phyloP scores from a whole-genome alignment of 2,113 vertebrate genomes.

The Indri indri region DNA sequence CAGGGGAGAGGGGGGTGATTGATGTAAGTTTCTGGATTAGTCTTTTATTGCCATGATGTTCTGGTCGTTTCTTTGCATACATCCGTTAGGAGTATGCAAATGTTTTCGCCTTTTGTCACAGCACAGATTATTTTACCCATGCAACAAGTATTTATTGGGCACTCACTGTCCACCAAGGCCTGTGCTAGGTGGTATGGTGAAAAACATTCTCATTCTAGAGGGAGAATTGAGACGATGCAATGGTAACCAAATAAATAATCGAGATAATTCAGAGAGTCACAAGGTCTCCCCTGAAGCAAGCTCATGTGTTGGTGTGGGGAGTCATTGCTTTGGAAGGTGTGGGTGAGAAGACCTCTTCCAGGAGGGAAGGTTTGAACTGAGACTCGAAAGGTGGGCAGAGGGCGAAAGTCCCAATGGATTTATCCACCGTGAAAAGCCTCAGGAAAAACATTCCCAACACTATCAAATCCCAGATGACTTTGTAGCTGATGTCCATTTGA shows the following conservation, averaged over 20 bases:
- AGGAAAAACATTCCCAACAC: conserved; percentile 93
- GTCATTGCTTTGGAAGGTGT: background rate
- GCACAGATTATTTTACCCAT: background rate
- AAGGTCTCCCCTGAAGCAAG: conserved; percentile 64
- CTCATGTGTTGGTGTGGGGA: background rate
- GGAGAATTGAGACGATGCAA: background rate
- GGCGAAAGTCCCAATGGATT: conserved; percentile 90
- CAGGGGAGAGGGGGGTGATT: too few species aligned
- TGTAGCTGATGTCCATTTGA: conserved; percentile 94
- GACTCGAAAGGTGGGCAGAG: background rate
- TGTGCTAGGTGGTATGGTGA: background rate
- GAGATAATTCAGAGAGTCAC: background rate
- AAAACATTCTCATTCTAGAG: background rate
- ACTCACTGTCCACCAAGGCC: background rate
- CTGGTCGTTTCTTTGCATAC: conserved; percentile 78
- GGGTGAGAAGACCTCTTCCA: background rate
- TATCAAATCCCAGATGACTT: conserved; percentile 94
- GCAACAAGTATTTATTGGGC: background rate
- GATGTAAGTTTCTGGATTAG: conserved; percentile 57
- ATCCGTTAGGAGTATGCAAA: conserved; percentile 75
- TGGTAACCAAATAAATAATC: background rate
- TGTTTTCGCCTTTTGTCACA: background rate
- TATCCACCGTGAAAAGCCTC: conserved; percentile 96
- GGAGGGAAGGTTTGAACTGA: background rate
- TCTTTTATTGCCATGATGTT: conserved; percentile 73